Evolutionary conservation across 1,140 invertebrate genomes (phyloP).

Genomic region (Zeugodacus cucurbitae): DNA sequence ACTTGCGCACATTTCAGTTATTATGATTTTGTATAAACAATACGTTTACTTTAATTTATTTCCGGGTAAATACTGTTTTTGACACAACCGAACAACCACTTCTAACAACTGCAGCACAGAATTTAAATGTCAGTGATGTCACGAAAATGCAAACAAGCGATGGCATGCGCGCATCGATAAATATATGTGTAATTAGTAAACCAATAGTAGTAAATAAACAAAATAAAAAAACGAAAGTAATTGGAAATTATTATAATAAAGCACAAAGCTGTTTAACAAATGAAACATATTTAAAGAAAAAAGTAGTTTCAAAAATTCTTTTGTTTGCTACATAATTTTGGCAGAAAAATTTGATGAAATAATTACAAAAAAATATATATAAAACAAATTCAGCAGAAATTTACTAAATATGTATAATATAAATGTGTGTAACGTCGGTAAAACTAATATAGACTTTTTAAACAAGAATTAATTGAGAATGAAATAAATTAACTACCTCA

Average conservation of each 20-base stretch:
- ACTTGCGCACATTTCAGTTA: background rate
- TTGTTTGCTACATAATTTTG: too few species aligned
- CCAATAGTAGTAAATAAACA: too few species aligned
- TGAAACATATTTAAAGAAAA: too few species aligned
- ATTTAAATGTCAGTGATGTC: background rate
- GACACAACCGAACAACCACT: background rate
- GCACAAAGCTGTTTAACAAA: too few species aligned
- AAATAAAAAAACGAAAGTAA: too few species aligned
- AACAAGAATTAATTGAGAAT: conserved; percentile 17
- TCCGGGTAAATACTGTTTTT: background rate
- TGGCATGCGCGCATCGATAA: too few species aligned
- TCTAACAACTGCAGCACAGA: background rate
- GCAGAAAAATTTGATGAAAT: too few species aligned
- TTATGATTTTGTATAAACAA: background rate
- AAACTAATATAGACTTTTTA: background rate
- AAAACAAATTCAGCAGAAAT: background rate
- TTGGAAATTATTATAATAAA: too few species aligned
- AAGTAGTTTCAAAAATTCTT: too few species aligned
- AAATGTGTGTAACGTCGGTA: background rate
- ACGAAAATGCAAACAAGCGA: too few species aligned
- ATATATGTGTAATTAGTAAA: too few species aligned
- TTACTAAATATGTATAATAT: background rate
- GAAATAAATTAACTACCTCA: conserved; percentile 30
- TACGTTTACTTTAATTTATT: background rate
- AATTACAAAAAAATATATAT: background rate